Evolutionary conservation across 1,140 invertebrate species (phyloP).

Genomic region (Rhagoletis pomonella): DNA sequence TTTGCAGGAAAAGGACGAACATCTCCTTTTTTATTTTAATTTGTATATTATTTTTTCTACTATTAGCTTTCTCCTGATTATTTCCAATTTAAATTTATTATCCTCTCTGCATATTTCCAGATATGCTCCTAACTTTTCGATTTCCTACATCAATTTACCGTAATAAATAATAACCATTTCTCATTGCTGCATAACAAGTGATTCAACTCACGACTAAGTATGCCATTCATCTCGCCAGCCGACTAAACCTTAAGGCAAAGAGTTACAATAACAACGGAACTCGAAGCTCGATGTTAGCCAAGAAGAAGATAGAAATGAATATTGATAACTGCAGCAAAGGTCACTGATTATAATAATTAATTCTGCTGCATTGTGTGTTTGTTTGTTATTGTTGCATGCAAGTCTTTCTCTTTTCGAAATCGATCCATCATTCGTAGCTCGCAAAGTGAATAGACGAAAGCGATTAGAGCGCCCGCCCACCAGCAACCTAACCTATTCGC

Average conservation of each 20-base stretch:
- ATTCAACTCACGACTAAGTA: not conserved
- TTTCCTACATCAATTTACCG: too few relatives aligned
- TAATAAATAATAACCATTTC: too few relatives aligned
- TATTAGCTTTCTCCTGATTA: too few relatives aligned
- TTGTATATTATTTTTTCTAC: too few relatives aligned
- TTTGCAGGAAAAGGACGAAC: too few relatives aligned
- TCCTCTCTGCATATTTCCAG: too few relatives aligned
- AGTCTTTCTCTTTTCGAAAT: not conserved
- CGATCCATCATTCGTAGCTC: not conserved
- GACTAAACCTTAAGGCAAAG: not conserved
- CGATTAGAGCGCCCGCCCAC: too few relatives aligned
- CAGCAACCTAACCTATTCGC: not conserved
- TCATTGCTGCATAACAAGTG: too few relatives aligned
- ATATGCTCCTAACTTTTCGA: too few relatives aligned
- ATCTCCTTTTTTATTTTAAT: too few relatives aligned
- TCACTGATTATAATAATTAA: slow-evolving; percentile 13
- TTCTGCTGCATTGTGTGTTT: not conserved
- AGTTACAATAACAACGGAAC: not conserved
- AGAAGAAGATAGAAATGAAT: not conserved
- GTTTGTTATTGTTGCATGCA: not conserved
- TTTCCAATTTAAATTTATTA: too few relatives aligned
- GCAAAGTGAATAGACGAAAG: not conserved
- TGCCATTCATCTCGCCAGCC: not conserved
- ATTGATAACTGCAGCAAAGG: not conserved
- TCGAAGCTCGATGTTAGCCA: not conserved